These are phyloP conservation scores for Acromyrmex echinatior DNA, from an alignment of 1,140 invertebrate species.

Conservation along the genomic window DNA sequence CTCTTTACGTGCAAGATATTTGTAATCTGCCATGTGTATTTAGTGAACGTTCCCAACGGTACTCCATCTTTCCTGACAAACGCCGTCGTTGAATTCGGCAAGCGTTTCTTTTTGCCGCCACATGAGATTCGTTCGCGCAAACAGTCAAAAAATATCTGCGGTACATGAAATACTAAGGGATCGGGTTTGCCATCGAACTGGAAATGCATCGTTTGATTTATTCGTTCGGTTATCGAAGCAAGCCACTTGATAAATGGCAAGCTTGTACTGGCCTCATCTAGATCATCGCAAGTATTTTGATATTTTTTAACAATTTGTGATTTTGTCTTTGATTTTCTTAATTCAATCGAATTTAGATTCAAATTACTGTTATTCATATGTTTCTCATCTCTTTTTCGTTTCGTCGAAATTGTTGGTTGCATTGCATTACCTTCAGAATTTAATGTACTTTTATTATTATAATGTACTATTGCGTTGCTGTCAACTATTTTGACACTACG, in stretches of 20 bases:
- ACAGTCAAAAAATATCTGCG: constrained; percentile 91
- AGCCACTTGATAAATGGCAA: constrained; percentile 91
- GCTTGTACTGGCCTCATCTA: constrained; percentile 84
- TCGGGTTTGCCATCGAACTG: constrained; percentile 91
- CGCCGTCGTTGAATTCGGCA: constrained; percentile 89
- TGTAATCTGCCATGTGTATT: constrained; percentile 92
- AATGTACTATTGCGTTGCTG: constrained; percentile 70
- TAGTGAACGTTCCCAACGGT: constrained; percentile 91
- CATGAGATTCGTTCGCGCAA: constrained; percentile 90
- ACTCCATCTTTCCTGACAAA: constrained; percentile 89
- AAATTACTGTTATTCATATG: constrained; percentile 67
- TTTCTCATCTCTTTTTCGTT: constrained; percentile 82
- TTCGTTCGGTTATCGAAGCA: constrained; percentile 91
- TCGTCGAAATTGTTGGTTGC: constrained; percentile 71
- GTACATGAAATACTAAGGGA: constrained; percentile 91
- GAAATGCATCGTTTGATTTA: constrained; percentile 94
- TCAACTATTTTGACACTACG: constrained; percentile 73
- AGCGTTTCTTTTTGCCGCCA: constrained; percentile 89
- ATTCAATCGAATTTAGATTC: constrained; percentile 82
- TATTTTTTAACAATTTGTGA: constrained; percentile 81
- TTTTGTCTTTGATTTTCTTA: constrained; percentile 81
- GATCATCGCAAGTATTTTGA: constrained; percentile 78
- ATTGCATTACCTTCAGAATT: constrained; percentile 46
- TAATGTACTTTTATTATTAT: constrained; percentile 65
- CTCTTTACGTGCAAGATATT: constrained; percentile 92